phyloP scores from a whole-genome alignment of 2,797 vertebrate species.

The Taeniopygia guttata region DNA sequence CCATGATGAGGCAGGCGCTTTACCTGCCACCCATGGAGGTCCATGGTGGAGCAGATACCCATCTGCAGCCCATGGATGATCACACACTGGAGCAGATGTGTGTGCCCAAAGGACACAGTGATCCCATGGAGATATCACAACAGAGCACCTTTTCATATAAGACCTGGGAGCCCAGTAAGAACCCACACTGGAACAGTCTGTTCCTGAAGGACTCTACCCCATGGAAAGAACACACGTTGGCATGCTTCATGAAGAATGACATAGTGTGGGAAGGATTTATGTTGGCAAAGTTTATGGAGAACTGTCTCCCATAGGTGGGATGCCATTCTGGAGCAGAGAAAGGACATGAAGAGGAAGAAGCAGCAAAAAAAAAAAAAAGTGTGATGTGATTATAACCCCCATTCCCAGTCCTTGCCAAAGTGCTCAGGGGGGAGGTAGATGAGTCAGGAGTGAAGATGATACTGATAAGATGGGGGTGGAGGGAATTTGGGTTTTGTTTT shows the following conservation, averaged over 20 bases:
- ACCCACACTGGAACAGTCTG: background rate
- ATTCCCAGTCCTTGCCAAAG: background rate
- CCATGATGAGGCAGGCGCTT: background rate
- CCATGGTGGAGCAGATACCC: background rate
- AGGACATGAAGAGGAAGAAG: background rate
- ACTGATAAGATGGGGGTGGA: background rate
- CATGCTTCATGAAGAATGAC: background rate
- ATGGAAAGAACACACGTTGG: background rate
- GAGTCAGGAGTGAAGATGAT: background rate
- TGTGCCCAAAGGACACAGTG: fast-evolving
- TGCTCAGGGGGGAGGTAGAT: background rate
- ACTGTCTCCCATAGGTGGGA: background rate
- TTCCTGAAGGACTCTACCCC: background rate
- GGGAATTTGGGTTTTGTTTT: background rate
- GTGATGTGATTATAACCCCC: background rate
- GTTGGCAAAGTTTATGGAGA: background rate
- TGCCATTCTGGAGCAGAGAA: background rate
- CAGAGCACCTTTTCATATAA: background rate
- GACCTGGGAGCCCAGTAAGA: fast-evolving
- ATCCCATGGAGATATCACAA: background rate
- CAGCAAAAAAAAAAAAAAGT: fast-evolving
- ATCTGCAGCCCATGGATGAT: background rate
- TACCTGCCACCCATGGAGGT: background rate
- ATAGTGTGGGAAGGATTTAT: fast-evolving
- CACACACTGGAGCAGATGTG: background rate